Evolutionary conservation across 2,888 invertebrate species (phyloP), one percentile per base, ranked within the genome.

Genomic region (Tetragonisca angustula): DNA sequence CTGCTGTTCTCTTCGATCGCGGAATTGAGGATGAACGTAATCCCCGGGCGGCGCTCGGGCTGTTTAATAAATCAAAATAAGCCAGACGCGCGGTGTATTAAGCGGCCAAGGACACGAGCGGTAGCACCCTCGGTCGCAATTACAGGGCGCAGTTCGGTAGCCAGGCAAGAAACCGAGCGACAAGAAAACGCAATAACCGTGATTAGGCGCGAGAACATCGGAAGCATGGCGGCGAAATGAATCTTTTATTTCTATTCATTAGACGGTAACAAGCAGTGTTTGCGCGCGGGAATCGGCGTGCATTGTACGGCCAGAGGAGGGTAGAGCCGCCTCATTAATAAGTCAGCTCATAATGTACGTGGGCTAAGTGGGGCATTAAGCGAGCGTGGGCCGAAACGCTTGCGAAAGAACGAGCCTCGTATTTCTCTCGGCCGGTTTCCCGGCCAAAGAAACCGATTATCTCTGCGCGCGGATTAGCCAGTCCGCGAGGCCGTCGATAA

Each of bases 361-460:
- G 76, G 87, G 81, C 76, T 87, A 87, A 88, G 89, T 86, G 86
- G 79, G 72, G 79, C 86, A 88, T 90, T 88, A 90, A 90, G 78
- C 82, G 79, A 71, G 81, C 85, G 84, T 76, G 86, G 84, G 82
- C 69, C 81, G 76, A 79, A 82, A 79, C 64, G 73, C 68, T 73
- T 80, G 77, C 75, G 80, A 83, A 85, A 76, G 72, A 84, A 84
- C 84, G 83, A 75, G 74, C 73, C 49, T 80, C 64, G 24, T 73
- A 64, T 82, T 74, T 79, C 84, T 76, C 65, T 24, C 24, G 75
- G 62, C 72, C 84, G 75, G 79, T 76, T 76, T 43, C 65, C 61
- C 61, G 54, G 13, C 76, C 52, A 59, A 43, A 32, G 61, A 50
- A 59, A 64, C 75, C 78, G 78, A 78, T 84, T 83, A 78, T 73